These are phyloP conservation scores for Jacana jacana DNA, from an alignment of 2,113 vertebrate genomes.

Conservation along the genomic window DNA sequence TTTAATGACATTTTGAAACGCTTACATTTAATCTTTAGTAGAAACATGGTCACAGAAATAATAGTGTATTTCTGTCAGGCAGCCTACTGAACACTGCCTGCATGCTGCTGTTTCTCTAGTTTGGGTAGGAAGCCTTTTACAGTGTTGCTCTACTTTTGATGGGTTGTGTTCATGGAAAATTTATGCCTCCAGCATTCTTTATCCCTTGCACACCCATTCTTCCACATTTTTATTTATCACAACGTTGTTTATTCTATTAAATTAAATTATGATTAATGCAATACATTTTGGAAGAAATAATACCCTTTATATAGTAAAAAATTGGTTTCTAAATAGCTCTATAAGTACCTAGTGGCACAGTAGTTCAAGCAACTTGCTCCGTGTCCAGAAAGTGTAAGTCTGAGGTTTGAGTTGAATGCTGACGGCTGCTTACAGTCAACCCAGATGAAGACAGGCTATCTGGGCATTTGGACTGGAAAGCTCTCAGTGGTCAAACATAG, in stretches of 20 bases:
- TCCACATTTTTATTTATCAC: not conserved
- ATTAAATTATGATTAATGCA: not conserved
- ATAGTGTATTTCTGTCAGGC: constrained; percentile 11
- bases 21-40: constrained; percentile 36
- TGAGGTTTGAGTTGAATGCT: not conserved
- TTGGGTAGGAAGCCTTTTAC: not conserved
- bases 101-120: not conserved
- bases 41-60: not conserved
- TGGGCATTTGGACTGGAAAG: not conserved
- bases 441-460: not conserved
- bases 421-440: not conserved
- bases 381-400: not conserved
- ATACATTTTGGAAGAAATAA: not conserved
- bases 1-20: not conserved
- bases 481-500: not conserved
- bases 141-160: not conserved
- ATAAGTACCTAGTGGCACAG: not conserved
- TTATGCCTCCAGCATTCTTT: not conserved
- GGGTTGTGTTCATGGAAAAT: not conserved
- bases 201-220: not conserved
- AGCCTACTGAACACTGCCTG: not conserved
- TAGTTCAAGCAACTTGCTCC: not conserved
- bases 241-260: not conserved
- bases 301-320: not conserved
- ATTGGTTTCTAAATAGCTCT: not conserved